Evolutionary conservation across 2,888 invertebrate genomes (phyloP).

Genomic region (Xylocampa areola): DNA sequence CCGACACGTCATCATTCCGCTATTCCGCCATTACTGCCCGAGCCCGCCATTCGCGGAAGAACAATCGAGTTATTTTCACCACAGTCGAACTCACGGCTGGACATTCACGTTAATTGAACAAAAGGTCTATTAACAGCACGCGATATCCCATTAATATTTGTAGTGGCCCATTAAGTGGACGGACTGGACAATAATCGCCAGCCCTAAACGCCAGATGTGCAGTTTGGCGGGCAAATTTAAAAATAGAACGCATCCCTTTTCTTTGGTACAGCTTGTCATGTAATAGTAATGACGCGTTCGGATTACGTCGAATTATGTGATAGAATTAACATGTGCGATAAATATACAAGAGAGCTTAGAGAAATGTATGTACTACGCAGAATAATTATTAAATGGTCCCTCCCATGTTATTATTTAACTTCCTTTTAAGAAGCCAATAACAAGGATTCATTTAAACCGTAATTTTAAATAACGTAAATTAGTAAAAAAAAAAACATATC

Average conservation of each 20-base stretch:
- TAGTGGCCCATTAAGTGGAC: slow-evolving; percentile 9
- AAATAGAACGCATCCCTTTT: slow-evolving; percentile 45
- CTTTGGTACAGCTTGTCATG: slow-evolving; percentile 20
- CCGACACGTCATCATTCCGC: slow-evolving; percentile 51
- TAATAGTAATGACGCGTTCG: slow-evolving; percentile 23
- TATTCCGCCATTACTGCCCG: slow-evolving; percentile 42
- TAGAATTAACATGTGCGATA: background rate
- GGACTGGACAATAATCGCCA: slow-evolving; percentile 39
- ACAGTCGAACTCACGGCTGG: slow-evolving; percentile 29
- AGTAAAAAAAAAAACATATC: too few species aligned
- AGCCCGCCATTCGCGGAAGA: slow-evolving; percentile 47
- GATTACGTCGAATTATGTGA: slow-evolving; percentile 35
- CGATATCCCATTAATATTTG: slow-evolving; percentile 26
- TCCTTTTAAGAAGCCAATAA: too few species aligned
- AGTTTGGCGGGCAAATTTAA: slow-evolving; percentile 43
- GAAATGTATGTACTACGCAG: too few species aligned
- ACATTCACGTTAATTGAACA: slow-evolving; percentile 25
- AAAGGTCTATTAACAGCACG: slow-evolving; percentile 37
- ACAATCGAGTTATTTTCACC: slow-evolving; percentile 38
- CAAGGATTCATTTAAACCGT: too few species aligned
- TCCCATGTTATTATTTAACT: too few species aligned
- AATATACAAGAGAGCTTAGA: too few species aligned
- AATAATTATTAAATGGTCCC: too few species aligned
- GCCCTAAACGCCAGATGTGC: slow-evolving; percentile 44
- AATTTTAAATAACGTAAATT: too few species aligned